phyloP scores from a whole-genome alignment of 2,113 vertebrate species.

The Donacobius atricapilla region DNA sequence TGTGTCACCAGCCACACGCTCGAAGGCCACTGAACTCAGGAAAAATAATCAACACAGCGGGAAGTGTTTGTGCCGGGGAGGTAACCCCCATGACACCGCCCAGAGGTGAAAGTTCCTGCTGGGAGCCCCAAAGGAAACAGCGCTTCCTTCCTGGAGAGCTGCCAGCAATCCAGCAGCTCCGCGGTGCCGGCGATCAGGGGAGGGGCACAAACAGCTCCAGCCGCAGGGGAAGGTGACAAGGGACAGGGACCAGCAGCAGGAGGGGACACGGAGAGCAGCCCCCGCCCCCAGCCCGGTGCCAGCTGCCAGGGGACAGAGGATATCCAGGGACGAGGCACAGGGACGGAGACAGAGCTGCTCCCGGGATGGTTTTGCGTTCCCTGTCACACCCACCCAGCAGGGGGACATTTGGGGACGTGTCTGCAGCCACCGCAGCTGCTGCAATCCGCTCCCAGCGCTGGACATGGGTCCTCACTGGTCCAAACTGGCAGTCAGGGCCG shows the following conservation, averaged over 20 bases:
- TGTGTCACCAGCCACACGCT: background rate
- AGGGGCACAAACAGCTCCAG: background rate
- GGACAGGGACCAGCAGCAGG: fast-evolving
- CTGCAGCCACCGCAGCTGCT: background rate
- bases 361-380: background rate
- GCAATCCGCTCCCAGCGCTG: background rate
- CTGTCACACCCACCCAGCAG: background rate
- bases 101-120: background rate
- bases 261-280: background rate
- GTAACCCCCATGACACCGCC: background rate
- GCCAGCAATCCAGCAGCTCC: background rate
- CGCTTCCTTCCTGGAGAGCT: background rate
- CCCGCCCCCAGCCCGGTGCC: background rate
- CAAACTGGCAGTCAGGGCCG: background rate
- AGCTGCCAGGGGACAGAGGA: background rate
- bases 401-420: background rate
- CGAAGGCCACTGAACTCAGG: background rate
- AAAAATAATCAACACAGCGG: background rate
- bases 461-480: background rate
- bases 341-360: fast-evolving
- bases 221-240: background rate
- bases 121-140: background rate
- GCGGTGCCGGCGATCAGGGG: fast-evolving
- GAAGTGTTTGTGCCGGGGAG: background rate
- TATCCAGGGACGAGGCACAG: fast-evolving